phyloP scores from a whole-genome alignment of 1,140 invertebrate species.

The Leptinotarsa lineolata region DNA sequence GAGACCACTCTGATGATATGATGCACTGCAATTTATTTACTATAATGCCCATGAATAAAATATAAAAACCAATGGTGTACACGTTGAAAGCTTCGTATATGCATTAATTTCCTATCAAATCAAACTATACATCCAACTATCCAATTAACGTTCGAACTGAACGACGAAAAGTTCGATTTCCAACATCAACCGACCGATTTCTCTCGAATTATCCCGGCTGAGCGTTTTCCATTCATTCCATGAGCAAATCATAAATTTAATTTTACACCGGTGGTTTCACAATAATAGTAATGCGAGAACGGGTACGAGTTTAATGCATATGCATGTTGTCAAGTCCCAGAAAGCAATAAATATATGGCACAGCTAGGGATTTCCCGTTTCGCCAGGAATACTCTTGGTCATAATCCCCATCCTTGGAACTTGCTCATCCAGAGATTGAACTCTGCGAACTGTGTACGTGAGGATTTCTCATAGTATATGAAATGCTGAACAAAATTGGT shows the following conservation, averaged over 20 bases:
- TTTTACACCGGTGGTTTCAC: slow-evolving; percentile 7
- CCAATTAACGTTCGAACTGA: too few species aligned
- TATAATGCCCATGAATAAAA: too few species aligned
- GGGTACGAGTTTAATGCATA: neutral
- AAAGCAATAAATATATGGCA: neutral
- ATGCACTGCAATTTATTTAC: too few species aligned
- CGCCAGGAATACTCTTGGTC: neutral
- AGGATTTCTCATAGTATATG: too few species aligned
- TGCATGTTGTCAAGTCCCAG: slow-evolving; percentile 7
- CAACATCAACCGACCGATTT: neutral
- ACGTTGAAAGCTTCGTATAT: too few species aligned
- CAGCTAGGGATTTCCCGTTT: neutral
- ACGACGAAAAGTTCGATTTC: too few species aligned
- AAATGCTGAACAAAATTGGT: too few species aligned
- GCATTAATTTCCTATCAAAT: too few species aligned
- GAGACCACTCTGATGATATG: too few species aligned
- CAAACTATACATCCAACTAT: too few species aligned
- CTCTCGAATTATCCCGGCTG: neutral
- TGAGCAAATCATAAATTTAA: slow-evolving; percentile 6
- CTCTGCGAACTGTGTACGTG: neutral
- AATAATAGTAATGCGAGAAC: slow-evolving; percentile 6
- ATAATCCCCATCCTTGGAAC: neutral
- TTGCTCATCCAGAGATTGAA: neutral
- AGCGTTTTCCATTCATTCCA: neutral
- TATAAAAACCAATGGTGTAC: too few species aligned